Conservation (phyloP, 2,797 vertebrate genomes). For the Emydoidea blandingii region DNA sequence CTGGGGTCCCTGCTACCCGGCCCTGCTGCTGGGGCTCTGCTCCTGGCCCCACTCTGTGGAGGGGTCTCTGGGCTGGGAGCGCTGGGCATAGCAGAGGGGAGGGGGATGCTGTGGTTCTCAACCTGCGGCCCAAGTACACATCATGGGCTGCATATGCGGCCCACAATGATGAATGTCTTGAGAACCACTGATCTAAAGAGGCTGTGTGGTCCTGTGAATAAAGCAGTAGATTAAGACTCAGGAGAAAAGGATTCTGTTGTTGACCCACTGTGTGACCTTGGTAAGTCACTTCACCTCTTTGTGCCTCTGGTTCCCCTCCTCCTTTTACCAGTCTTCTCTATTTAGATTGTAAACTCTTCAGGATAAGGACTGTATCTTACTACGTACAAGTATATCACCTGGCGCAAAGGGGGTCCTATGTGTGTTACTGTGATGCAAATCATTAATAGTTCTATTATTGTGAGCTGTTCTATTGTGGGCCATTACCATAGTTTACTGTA, state of each 20-base stretch:
- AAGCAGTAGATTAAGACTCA: neutral
- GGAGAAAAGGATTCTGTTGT: neutral
- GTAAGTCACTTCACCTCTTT: neutral
- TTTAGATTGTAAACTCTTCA: neutral
- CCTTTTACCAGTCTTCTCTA: neutral
- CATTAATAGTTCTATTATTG: neutral
- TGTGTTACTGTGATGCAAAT: neutral
- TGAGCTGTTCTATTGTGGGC: neutral
- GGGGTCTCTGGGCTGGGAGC: too few species aligned
- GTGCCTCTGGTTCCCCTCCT: neutral
- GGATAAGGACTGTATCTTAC: neutral
- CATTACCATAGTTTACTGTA: neutral
- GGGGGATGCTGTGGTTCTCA: too few species aligned
- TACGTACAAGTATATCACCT: neutral
- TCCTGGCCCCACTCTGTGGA: too few species aligned
- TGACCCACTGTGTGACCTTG: neutral
- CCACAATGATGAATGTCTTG: too few species aligned
- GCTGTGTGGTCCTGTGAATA: neutral
- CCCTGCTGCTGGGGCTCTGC: too few species aligned
- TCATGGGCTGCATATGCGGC: too few species aligned
- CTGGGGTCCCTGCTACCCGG: too few species aligned
- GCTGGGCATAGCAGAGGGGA: too few species aligned
- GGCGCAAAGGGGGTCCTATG: neutral
- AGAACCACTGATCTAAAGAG: neutral
- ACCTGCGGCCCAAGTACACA: too few species aligned